Conservation (phyloP, 2,888 invertebrate genomes). For the Tetanocera ferruginea region DNA sequence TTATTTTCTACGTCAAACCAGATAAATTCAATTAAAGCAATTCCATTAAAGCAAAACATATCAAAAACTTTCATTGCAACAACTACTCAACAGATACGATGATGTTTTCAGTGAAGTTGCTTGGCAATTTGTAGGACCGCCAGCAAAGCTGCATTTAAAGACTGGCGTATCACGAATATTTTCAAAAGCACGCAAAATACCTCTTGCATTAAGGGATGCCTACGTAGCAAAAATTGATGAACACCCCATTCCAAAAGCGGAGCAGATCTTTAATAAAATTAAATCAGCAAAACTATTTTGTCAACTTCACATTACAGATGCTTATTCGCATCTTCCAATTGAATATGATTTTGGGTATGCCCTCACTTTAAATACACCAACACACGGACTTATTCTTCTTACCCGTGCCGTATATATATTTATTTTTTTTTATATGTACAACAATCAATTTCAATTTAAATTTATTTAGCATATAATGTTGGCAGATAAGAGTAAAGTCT, state of each 20-base stretch:
- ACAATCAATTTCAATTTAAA: too few species aligned
- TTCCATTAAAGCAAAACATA: too few species aligned
- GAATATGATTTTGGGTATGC: constrained; percentile 27
- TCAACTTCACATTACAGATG: constrained; percentile 36
- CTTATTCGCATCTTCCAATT: constrained; percentile 28
- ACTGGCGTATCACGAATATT: neutral
- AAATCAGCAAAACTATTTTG: constrained; percentile 24
- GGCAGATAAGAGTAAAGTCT: too few species aligned
- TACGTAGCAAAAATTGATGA: constrained; percentile 14
- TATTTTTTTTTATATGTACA: too few species aligned
- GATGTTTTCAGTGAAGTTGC: neutral
- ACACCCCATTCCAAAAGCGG: constrained; percentile 20
- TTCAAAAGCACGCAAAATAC: neutral
- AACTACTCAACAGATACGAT: too few species aligned
- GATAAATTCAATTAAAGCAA: too few species aligned
- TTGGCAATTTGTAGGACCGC: constrained; percentile 9
- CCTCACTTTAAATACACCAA: constrained; percentile 25
- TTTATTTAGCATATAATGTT: too few species aligned
- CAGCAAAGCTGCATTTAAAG: constrained; percentile 10
- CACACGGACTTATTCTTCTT: neutral
- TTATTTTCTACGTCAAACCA: constrained; percentile 21
- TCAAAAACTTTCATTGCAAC: too few species aligned
- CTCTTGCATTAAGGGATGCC: neutral
- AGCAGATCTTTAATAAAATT: constrained; percentile 36
- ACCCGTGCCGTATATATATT: neutral